Conservation (phyloP, 2,888 invertebrate species). For the Rhodophaea formosa region DNA sequence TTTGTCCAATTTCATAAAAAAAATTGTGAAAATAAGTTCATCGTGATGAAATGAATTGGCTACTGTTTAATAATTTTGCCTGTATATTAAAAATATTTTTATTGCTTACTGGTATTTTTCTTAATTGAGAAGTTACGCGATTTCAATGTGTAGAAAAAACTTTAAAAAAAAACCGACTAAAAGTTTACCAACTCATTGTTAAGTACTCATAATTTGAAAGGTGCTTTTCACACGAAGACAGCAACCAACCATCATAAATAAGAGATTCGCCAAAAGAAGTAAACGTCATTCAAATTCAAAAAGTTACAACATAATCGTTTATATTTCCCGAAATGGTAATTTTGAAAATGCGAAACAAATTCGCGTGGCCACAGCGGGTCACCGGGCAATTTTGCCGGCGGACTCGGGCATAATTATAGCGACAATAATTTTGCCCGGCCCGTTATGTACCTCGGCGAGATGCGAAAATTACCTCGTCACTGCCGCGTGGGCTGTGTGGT, state of each 20-base stretch:
- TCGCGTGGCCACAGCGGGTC: conserved; percentile 11
- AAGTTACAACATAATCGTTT: conserved; percentile 1
- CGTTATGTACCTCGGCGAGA: conserved; percentile 15
- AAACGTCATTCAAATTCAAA: neutral
- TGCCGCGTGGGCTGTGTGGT: conserved; percentile 18
- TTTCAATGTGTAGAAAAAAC: too few relatives aligned
- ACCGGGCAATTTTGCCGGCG: conserved; percentile 12
- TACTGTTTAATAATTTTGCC: too few relatives aligned
- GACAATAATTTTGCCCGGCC: conserved; percentile 28
- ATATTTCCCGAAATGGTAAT: conserved; percentile 12
- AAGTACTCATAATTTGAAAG: neutral
- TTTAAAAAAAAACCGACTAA: too few relatives aligned
- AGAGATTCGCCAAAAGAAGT: neutral
- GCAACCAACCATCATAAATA: neutral
- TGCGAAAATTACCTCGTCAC: conserved; percentile 28
- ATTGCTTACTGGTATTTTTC: too few relatives aligned
- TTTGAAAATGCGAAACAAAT: conserved; percentile 13
- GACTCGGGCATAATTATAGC: conserved; percentile 21
- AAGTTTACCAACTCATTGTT: too few relatives aligned
- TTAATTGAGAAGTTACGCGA: too few relatives aligned
- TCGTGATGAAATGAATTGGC: too few relatives aligned
- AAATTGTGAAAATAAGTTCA: too few relatives aligned
- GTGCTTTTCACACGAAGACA: neutral
- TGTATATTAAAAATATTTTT: too few relatives aligned
- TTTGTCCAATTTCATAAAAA: too few relatives aligned